These are phyloP conservation scores for Bradynema listronoti DNA, from an alignment of 1,140 invertebrate genomes.

Conservation along the genomic window DNA sequence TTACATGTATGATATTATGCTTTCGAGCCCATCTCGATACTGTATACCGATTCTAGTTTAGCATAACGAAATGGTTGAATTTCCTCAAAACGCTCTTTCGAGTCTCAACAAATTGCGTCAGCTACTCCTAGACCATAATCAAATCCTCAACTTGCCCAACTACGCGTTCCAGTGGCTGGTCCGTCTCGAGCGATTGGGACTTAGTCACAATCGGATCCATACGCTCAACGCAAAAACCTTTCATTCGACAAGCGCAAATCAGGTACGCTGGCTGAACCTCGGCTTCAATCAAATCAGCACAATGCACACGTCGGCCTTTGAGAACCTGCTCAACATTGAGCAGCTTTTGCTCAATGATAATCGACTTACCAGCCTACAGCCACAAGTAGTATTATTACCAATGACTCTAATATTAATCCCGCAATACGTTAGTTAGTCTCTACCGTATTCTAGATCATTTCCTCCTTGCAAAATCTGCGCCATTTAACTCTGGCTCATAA, in stretches of 20 bases:
- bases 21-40: neutral
- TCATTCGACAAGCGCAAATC: constrained; percentile 24
- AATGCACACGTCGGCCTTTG: constrained; percentile 20
- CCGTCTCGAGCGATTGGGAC: constrained; percentile 27
- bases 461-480: constrained; percentile 20
- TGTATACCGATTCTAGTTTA: constrained; percentile 9
- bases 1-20: constrained; percentile 14
- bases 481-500: constrained; percentile 22
- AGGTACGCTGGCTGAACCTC: constrained; percentile 24
- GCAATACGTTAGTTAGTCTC: constrained; percentile 1
- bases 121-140: constrained; percentile 28
- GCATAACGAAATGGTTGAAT: constrained; percentile 35
- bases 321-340: constrained; percentile 31
- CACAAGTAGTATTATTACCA: constrained; percentile 13
- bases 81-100: constrained; percentile 27
- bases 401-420: constrained; percentile 1
- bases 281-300: constrained; percentile 24
- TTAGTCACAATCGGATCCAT: constrained; percentile 27
- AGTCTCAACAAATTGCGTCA: constrained; percentile 20
- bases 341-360: constrained; percentile 30
- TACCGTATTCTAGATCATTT: constrained; percentile 9
- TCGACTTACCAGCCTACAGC: constrained; percentile 22
- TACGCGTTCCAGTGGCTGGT: constrained; percentile 34
- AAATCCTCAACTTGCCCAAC: constrained; percentile 25
- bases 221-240: constrained; percentile 34